A percentile compares a stretch with the other conserved stretches of the same genome.
Evolutionary conservation across 2,797 vertebrate species (phyloP).

Genomic region (Epinephelus malabaricus): DNA sequence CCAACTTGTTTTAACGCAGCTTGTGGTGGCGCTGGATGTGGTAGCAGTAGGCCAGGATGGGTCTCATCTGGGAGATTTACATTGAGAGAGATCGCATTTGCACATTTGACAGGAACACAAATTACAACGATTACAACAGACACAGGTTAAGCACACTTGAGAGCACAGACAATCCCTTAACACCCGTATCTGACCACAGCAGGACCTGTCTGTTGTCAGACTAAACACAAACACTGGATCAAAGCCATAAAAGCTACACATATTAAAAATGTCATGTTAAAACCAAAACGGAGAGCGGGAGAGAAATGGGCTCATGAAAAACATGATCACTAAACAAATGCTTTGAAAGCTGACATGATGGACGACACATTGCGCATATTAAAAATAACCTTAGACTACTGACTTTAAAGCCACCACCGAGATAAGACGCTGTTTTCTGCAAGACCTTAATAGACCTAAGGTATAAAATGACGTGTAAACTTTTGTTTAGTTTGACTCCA

Average conservation of each 20-base stretch:
- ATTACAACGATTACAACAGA: constrained; percentile 56
- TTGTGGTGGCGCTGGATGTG: neutral
- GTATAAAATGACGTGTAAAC: neutral
- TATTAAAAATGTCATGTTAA: constrained; percentile 28
- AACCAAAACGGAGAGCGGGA: neutral
- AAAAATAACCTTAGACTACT: neutral
- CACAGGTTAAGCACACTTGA: constrained; percentile 58
- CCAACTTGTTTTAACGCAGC: constrained; percentile 23
- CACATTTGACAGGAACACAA: constrained; percentile 53
- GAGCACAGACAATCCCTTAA: constrained; percentile 54
- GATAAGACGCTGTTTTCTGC: neutral
- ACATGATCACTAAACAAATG: constrained; percentile 6
- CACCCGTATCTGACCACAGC: constrained; percentile 61
- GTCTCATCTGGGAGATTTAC: constrained; percentile 40
- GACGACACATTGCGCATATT: neutral
- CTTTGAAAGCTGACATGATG: neutral
- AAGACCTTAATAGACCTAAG: no score
- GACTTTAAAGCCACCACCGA: neutral
- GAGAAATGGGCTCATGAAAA: constrained; percentile 11
- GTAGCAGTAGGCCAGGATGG: neutral
- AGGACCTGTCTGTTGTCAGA: constrained; percentile 47
- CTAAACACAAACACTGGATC: constrained; percentile 54
- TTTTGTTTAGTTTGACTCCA: neutral
- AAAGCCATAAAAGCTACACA: constrained; percentile 32
- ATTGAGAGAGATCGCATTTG: constrained; percentile 40